Base-by-base conservation (phyloP, 1,140 invertebrate species). In the Drosophila carrolli region DNA sequence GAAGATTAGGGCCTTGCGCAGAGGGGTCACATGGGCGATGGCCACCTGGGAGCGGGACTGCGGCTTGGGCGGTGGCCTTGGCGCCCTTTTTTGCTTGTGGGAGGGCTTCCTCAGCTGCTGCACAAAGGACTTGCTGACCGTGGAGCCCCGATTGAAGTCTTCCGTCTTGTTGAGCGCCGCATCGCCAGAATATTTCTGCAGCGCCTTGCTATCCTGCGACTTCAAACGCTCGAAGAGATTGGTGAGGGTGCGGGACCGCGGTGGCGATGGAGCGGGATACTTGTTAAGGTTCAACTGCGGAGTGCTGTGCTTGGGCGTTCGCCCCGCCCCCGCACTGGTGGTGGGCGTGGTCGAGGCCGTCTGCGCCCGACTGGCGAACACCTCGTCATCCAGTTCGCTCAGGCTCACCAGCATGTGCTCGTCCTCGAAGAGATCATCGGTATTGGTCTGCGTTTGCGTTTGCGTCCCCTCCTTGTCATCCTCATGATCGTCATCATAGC, bases 81-180 rank as follows among this genome's bases (percentile, higher is more conserved):
- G 91, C 0, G 86, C 78, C 6, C 70, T 63, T 27, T 90, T 91
- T 46, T 91, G 74, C 9, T 90, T 90, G 47, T 78, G 79, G 50
- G 85, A 80, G 14, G 81, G 72, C 14, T 67, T 75, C 32, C 79
- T 70, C 41, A 91, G 48, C 46, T 91, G 90, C n/a, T 76, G 75
- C 47, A 92, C 91, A 55, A 92, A 92, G 23, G 92, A 92, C 54
- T 92, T 90, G 48, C 91, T 92, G 1, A 92, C 51, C 5, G 91
- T 92, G 10, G 92, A 89, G 43, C 91, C 91, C 4, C 91, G 75
- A 57, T 92, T 81, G 40, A 92, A 92, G 62, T 91, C 90, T 6
- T 61, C 58, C 19, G 57, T 51, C 23, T 58, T 40, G 50, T 89
- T 84, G 3, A 92, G 63, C 54, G 91, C 66, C 41, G 60, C 51